Conservation (phyloP, 2,113 vertebrate species). For the cat (Felis catus) region F.catus_Fca126_mat1.0 CM031427.1:14768001-14768500, state of each 20-base stretch:
- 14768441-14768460: too few species aligned
- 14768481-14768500: too few species aligned
- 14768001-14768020: neutral
- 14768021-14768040: neutral
- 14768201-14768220: neutral
- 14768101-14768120: neutral
- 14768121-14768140: neutral
- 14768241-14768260: neutral
- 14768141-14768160: neutral
- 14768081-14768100: neutral
- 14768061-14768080: neutral
- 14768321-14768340: too few species aligned
- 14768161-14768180: neutral
- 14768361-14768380: neutral
- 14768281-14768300: neutral
- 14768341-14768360: neutral
- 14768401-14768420: neutral
- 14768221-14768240: neutral
- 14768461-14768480: too few species aligned
- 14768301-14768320: neutral
- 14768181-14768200: neutral
- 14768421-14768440: too few species aligned
- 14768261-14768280: neutral
- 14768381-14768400: neutral
- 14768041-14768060: neutral